Evolutionary conservation across 2,797 vertebrate genomes (phyloP).

Genomic region (Liasis olivaceus): DNA sequence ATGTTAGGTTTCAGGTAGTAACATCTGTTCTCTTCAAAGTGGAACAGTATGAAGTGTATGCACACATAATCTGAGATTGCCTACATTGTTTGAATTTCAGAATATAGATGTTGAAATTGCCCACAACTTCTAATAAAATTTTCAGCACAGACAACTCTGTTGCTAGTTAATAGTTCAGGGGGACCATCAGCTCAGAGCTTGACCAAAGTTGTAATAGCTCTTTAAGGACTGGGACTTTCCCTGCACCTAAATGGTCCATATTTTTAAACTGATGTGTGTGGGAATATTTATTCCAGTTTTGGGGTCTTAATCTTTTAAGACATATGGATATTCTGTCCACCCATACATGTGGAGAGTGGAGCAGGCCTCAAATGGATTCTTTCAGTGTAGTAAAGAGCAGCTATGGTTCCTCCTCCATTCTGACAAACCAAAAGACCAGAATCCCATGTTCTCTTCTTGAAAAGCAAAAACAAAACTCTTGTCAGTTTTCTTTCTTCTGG

Average conservation of each 20-base stretch:
- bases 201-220: not conserved
- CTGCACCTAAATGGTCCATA: not conserved
- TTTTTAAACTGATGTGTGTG: not conserved
- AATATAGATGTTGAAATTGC: not conserved
- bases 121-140: not conserved
- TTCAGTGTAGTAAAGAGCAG: not conserved
- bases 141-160: not conserved
- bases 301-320: not conserved
- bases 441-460: not conserved
- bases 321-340: not conserved
- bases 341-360: not conserved
- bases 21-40: not conserved
- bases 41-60: not conserved
- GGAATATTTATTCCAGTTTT: not conserved
- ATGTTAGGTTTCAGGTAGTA: not conserved
- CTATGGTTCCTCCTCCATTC: not conserved
- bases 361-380: not conserved
- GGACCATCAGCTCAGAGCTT: not conserved
- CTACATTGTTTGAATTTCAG: not conserved
- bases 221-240: not conserved
- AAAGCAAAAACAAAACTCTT: not conserved
- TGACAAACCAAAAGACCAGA: slow-evolving; percentile 1
- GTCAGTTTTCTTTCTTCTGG: not conserved
- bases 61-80: not conserved
- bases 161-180: not conserved